phyloP scores from a whole-genome alignment of 2,113 vertebrate species.

The Megaceryle maxima region DNA sequence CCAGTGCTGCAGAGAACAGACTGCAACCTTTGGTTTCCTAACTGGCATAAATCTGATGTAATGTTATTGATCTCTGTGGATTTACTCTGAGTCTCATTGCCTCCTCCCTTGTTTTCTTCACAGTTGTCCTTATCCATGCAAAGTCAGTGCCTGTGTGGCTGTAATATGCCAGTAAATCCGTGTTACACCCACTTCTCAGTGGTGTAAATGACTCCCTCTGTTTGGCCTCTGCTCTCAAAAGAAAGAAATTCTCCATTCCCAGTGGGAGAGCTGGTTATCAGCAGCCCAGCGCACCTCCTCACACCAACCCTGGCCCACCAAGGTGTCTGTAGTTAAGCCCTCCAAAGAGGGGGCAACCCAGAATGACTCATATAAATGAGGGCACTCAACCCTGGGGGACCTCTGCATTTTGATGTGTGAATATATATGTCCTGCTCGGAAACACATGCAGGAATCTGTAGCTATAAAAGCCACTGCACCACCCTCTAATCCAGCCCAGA shows the following conservation, averaged over 20 bases:
- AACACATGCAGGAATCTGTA: conserved; percentile 44
- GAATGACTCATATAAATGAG: not conserved
- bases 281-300: not conserved
- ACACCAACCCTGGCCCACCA: accelerated
- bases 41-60: not conserved
- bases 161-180: not conserved
- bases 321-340: not conserved
- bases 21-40: conserved; percentile 41
- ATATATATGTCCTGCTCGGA: not conserved
- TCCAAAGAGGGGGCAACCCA: not conserved
- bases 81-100: not conserved
- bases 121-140: not conserved
- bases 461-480: conserved; percentile 32
- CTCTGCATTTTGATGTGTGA: not conserved
- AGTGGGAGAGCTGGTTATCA: not conserved
- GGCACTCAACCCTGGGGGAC: not conserved
- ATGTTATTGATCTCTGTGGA: conserved; percentile 29
- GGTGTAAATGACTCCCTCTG: not conserved
- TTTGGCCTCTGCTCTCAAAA: not conserved
- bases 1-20: not conserved
- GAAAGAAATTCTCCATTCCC: not conserved
- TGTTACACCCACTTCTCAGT: not conserved
- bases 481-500: conserved; percentile 38
- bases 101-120: conserved; percentile 27
- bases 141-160: not conserved